A percentile compares a stretch with the other conserved stretches of the same genome.
These are phyloP conservation scores for Chirona hameri DNA, from an alignment of 2,888 invertebrate species.

Conservation along the genomic window DNA sequence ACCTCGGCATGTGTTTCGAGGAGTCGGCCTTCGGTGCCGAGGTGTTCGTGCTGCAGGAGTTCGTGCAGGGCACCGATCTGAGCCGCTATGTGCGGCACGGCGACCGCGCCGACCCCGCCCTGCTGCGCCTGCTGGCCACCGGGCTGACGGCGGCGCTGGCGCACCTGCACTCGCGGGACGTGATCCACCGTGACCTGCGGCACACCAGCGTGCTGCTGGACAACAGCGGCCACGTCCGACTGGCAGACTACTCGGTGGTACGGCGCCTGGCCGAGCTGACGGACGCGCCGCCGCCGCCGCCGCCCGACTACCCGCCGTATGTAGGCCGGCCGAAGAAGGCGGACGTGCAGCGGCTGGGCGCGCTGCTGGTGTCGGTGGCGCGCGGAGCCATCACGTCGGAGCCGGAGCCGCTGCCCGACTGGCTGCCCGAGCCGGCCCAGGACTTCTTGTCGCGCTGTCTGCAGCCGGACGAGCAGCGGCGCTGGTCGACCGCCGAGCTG, in stretches of 20 bases:
- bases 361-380: slow-evolving; percentile 63
- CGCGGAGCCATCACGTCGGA: slow-evolving; percentile 54
- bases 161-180: slow-evolving; percentile 74
- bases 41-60: slow-evolving; percentile 48
- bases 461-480: slow-evolving; percentile 63
- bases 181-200: slow-evolving; percentile 77
- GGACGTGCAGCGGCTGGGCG: slow-evolving; percentile 69
- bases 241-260: slow-evolving; percentile 44
- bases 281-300: slow-evolving; percentile 30
- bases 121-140: slow-evolving; percentile 62
- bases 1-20: slow-evolving; percentile 64
- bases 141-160: slow-evolving; percentile 71
- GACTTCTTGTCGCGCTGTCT: slow-evolving; percentile 57
- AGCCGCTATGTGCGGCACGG: slow-evolving; percentile 54
- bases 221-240: slow-evolving; percentile 43
- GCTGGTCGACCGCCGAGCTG: slow-evolving; percentile 72
- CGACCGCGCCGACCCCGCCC: slow-evolving; percentile 53
- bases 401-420: slow-evolving; percentile 34
- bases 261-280: slow-evolving; percentile 35
- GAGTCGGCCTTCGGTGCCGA: slow-evolving; percentile 39
- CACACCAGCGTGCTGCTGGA: slow-evolving; percentile 49
- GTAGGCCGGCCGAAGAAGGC: slow-evolving; percentile 59
- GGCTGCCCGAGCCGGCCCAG: slow-evolving; percentile 32
- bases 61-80: slow-evolving; percentile 48
- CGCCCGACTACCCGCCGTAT: slow-evolving; percentile 48